Evolutionary conservation across 2,113 vertebrate species (phyloP).

Genomic region (Mellivora capensis): DNA sequence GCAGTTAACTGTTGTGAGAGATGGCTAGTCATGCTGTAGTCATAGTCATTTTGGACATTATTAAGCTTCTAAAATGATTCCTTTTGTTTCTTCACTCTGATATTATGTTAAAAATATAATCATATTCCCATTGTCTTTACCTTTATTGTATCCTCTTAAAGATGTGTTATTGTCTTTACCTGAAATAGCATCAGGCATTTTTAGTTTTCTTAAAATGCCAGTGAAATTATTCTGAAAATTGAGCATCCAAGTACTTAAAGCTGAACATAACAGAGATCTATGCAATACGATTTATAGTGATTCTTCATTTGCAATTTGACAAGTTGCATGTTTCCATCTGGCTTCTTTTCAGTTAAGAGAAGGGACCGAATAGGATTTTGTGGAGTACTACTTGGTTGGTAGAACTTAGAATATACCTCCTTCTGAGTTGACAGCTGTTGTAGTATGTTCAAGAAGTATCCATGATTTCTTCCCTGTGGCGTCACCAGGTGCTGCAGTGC

Average conservation of each 20-base stretch:
- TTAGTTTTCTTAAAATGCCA: neutral
- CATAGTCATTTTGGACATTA: neutral
- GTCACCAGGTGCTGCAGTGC: conserved; percentile 79
- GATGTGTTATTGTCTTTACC: neutral
- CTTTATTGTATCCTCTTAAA: neutral
- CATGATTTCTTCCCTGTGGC: conserved; percentile 75
- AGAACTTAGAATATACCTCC: conserved; percentile 70
- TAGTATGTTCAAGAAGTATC: conserved; percentile 74
- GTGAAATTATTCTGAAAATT: neutral
- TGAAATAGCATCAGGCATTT: neutral
- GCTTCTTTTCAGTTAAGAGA: conserved; percentile 63
- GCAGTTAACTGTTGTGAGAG: conserved; percentile 52
- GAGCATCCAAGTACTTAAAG: neutral
- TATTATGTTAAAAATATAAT: neutral
- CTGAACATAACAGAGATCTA: neutral
- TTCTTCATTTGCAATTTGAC: conserved; percentile 40
- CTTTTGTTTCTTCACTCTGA: conserved; percentile 50
- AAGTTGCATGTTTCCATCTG: conserved; percentile 45
- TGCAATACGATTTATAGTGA: neutral
- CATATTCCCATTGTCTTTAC: neutral
- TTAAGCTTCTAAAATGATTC: conserved; percentile 17
- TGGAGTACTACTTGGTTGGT: conserved; percentile 70
- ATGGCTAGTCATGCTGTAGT: neutral
- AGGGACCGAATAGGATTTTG: conserved; percentile 56
- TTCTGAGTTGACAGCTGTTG: conserved; percentile 80